These are phyloP conservation scores for Capitulum mitella DNA, from an alignment of 2,888 invertebrate genomes.

Conservation along the genomic window DNA sequence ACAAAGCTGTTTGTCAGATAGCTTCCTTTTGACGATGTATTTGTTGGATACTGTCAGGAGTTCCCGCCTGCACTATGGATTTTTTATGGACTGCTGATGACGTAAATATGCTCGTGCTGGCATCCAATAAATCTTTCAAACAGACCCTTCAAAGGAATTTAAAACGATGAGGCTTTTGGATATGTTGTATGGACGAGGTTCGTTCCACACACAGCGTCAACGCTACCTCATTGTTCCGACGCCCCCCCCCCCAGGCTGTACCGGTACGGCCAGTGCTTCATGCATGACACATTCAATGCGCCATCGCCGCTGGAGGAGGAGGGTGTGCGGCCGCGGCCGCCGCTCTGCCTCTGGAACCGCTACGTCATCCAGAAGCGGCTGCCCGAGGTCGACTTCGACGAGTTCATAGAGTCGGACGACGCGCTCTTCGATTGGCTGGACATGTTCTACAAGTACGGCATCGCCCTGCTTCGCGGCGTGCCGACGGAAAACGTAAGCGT, in stretches of 20 bases:
- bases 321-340: slow-evolving; percentile 36
- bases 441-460: slow-evolving; percentile 41
- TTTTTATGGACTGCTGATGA: no score
- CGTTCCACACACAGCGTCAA: no score
- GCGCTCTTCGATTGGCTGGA: slow-evolving; percentile 41
- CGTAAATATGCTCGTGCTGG: no score
- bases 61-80: no score
- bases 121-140: no score
- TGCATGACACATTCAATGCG: slow-evolving; percentile 39
- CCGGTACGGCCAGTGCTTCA: slow-evolving; percentile 41
- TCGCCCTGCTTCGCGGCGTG: slow-evolving; percentile 40
- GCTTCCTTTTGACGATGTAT: no score
- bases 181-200: no score
- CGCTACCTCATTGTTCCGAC: no score
- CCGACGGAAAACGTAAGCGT: slow-evolving; percentile 38
- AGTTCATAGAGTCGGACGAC: slow-evolving; percentile 40
- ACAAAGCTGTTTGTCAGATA: no score
- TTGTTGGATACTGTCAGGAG: no score
- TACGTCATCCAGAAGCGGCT: slow-evolving; percentile 40
- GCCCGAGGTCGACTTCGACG: slow-evolving; percentile 41
- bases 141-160: no score
- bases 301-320: slow-evolving; percentile 33
- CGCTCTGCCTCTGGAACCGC: slow-evolving; percentile 40
- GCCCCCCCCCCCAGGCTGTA: slow-evolving; percentile 40
- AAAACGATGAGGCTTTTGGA: no score